A percentile compares a stretch with the other conserved stretches of the same genome.
Conservation (phyloP, 2,888 invertebrate species). For the Lydus trimaculatus region DNA sequence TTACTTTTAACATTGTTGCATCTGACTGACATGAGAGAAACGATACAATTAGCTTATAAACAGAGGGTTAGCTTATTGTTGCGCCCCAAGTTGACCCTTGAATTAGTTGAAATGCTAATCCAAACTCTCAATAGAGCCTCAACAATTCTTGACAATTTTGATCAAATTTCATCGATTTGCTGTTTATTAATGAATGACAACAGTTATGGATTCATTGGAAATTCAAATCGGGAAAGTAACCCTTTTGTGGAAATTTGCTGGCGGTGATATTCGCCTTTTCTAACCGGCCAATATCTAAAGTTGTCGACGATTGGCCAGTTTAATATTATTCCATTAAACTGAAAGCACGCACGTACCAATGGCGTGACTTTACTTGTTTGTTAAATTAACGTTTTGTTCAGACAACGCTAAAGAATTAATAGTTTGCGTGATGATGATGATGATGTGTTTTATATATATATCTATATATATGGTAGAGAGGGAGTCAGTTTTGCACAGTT, state of each 20-base stretch:
- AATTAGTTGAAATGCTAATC: neutral
- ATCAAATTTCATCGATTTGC: neutral
- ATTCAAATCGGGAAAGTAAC: neutral
- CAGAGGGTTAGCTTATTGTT: neutral
- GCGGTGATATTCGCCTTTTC: constrained; percentile 12
- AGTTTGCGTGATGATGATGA: constrained; percentile 40
- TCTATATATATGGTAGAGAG: neutral
- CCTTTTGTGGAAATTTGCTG: too few species aligned
- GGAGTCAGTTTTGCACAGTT: neutral
- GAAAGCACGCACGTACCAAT: constrained; percentile 55
- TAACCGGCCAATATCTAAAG: constrained; percentile 53
- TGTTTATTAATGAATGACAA: too few species aligned
- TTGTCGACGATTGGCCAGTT: constrained; percentile 55
- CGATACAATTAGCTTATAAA: neutral
- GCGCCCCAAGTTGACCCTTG: neutral
- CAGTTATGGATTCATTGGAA: too few species aligned
- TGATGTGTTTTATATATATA: too few species aligned
- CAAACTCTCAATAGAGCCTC: neutral
- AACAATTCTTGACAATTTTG: neutral
- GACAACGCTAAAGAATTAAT: constrained; percentile 54
- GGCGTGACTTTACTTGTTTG: constrained; percentile 46
- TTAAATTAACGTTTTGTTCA: constrained; percentile 57
- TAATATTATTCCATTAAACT: constrained; percentile 58
- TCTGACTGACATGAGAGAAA: neutral
- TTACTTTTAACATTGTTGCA: neutral